A percentile compares a stretch with the other conserved stretches of the same genome.
phyloP scores from a whole-genome alignment of 2,888 invertebrate genomes.

The Cheilosia grossa region DNA sequence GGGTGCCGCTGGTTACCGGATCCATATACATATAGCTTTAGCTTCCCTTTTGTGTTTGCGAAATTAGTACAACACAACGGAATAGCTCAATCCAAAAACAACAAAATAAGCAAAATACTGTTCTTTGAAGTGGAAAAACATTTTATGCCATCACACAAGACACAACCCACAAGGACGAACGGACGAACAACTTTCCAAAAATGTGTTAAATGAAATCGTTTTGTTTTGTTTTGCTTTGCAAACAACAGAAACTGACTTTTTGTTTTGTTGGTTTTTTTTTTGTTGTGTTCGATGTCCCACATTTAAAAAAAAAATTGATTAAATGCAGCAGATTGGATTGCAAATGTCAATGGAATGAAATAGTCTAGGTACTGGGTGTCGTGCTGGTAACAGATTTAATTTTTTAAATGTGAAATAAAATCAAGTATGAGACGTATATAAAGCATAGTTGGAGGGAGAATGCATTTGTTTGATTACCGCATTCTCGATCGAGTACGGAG shows the following conservation, averaged over 20 bases:
- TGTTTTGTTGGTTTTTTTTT: neutral
- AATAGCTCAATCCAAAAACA: constrained; percentile 5
- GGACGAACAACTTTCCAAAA: constrained; percentile 22
- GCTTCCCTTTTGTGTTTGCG: constrained; percentile 20
- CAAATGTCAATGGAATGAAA: too few relatives aligned
- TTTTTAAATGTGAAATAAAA: too few relatives aligned
- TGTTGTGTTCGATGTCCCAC: neutral
- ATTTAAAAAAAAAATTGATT: neutral
- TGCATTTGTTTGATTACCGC: too few relatives aligned
- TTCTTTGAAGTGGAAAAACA: constrained; percentile 24
- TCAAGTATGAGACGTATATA: too few relatives aligned
- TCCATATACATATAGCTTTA: neutral
- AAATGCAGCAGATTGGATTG: neutral
- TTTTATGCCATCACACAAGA: neutral
- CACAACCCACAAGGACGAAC: neutral
- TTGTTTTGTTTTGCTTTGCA: constrained; percentile 23
- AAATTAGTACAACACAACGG: constrained; percentile 30
- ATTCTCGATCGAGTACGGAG: too few relatives aligned
- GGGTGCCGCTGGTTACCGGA: neutral
- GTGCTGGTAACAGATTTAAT: too few relatives aligned
- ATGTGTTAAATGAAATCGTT: constrained; percentile 36
- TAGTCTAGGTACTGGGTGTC: too few relatives aligned
- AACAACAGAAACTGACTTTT: neutral
- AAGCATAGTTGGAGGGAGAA: too few relatives aligned
- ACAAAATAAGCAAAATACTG: constrained; percentile 17